Evolutionary conservation across 2,113 vertebrate species (phyloP), one percentile per base, ranked within the genome.

Genomic region (Myanophis thanlyinensis): DNA sequence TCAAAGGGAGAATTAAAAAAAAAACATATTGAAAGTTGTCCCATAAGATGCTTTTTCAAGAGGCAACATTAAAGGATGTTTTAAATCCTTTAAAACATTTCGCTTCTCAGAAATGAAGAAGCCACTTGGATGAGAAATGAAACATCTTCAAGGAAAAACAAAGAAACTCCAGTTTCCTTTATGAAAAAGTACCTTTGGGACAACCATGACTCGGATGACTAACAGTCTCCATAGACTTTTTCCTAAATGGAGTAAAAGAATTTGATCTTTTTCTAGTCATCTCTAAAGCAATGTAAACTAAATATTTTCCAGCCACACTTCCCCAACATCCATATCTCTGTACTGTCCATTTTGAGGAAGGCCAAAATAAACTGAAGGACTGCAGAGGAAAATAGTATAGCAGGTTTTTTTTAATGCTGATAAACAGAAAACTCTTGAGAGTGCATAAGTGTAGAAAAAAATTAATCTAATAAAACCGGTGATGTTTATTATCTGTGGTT

Each of bases 321-420:
- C 18, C 46, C 56, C 46, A 67, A 22, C 54, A 15, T 25, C 40
- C 56, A 48, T 59, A 62, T 23, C 51, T 56, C 10, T 44, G 15
- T 15, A 59, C 25, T 40, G 40, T 25, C 88, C 3, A 89, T 25
- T 27, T 89, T 90, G 46, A 62, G 89, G 56, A 90, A 67, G 27
- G 46, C 27, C 30, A 20, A 48, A 49, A 1, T 90, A 90, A 67
- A 23, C 46, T 59, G 47, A 49, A 73, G 62, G 30, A 86, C 47
- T 51, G 6, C 27, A 52, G 30, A 51, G 89, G 49, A 92, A 13
- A 93, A 87, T 92, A 49, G 5, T 88, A 85, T 92, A 93, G 89
- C 92, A 89, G 92, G 89, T 96, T 94, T 73, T 20, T 89, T 96
- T 95, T 95, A 95, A 95, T 95, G 93, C 89, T 95, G 95, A 95